Evolutionary conservation across 2,888 invertebrate species (phyloP).

Genomic region (Amorpha juglandis): DNA sequence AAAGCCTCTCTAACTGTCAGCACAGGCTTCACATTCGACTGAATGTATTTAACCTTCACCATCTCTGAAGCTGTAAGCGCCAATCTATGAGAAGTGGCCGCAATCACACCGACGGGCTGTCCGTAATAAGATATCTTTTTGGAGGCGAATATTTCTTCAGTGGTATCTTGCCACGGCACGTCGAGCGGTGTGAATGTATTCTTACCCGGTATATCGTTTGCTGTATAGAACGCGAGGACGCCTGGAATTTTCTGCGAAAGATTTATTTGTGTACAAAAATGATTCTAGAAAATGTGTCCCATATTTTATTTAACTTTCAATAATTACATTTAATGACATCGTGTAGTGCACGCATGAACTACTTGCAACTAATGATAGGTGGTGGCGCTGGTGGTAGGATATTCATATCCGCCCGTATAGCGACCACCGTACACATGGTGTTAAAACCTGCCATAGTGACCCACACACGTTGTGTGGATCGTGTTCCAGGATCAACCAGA

Average conservation of each 20-base stretch:
- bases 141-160: conserved; percentile 82
- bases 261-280: neutral
- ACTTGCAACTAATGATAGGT: no score
- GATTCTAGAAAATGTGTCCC: no score
- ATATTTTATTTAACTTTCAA: no score
- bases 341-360: no score
- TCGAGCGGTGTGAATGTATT: conserved; percentile 83
- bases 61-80: conserved; percentile 59
- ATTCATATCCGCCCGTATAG: no score
- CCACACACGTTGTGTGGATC: no score
- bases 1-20: conserved; percentile 79
- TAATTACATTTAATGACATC: no score
- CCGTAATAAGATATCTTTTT: conserved; percentile 85
- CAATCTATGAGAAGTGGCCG: conserved; percentile 85
- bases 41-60: conserved; percentile 83
- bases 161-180: conserved; percentile 60
- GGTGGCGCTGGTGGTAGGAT: no score
- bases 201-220: conserved; percentile 88
- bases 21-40: conserved; percentile 69
- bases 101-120: conserved; percentile 90
- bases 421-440: no score
- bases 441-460: no score
- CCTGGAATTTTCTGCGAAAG: conserved; percentile 85
- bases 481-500: no score
- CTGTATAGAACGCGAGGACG: conserved; percentile 86